Evolutionary conservation across 2,888 invertebrate genomes (phyloP).

Genomic region (Cantharis rufa): DNA sequence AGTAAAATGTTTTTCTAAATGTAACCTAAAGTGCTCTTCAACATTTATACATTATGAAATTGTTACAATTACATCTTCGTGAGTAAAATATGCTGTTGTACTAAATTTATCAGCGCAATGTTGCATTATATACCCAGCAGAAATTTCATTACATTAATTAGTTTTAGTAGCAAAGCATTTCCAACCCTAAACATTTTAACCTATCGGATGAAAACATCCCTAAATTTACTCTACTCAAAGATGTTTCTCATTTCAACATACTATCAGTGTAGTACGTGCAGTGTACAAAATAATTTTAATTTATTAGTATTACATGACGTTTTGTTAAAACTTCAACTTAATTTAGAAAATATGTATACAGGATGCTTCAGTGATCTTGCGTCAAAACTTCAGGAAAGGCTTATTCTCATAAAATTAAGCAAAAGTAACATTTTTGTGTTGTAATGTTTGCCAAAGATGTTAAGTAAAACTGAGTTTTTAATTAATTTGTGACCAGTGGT

Average conservation of each 20-base stretch:
- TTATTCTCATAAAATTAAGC: no score
- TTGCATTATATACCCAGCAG: neutral
- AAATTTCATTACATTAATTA: neutral
- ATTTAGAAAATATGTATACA: no score
- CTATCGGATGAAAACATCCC: neutral
- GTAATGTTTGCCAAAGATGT: no score
- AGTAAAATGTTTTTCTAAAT: neutral
- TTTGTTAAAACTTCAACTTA: no score
- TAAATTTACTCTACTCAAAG: neutral
- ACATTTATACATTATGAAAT: neutral
- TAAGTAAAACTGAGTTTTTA: no score
- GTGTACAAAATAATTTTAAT: neutral
- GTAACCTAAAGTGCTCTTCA: neutral
- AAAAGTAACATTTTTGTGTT: no score
- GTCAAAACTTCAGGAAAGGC: no score
- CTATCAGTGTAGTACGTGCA: neutral
- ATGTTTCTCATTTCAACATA: neutral
- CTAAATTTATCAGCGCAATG: neutral
- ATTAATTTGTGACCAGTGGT: no score
- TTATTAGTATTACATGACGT: no score
- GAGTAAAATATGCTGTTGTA: neutral
- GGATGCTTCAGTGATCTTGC: no score
- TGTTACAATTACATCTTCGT: neutral
- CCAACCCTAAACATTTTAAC: neutral
- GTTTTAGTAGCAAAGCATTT: neutral